Percentiles rank a stretch among this genome's conserved stretches.
These are phyloP conservation scores for Lycocorax pyrrhopterus DNA, from an alignment of 2,113 vertebrate genomes.

Conservation along the genomic window DNA sequence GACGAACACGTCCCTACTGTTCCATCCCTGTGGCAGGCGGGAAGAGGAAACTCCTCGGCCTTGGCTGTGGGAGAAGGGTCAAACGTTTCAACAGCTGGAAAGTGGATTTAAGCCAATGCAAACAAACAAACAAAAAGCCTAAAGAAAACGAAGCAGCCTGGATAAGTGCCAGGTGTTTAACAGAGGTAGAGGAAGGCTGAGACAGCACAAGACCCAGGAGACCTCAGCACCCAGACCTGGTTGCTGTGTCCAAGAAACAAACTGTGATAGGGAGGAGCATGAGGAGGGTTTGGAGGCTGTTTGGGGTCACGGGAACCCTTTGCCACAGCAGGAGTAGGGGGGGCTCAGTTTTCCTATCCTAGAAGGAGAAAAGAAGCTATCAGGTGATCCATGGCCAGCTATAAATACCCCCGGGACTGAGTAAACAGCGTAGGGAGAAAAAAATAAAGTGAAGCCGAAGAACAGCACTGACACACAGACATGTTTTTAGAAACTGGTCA, in stretches of 20 bases:
- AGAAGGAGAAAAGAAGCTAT: constrained; percentile 12
- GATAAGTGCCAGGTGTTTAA: rapidly evolving
- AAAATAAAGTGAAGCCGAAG: background rate
- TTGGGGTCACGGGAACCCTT: background rate
- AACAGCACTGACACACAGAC: background rate
- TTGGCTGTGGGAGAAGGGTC: background rate
- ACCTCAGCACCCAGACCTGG: background rate
- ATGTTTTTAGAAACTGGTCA: background rate
- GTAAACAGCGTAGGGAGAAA: constrained; percentile 22
- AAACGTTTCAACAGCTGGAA: background rate
- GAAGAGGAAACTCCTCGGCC: background rate
- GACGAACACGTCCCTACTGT: rapidly evolving
- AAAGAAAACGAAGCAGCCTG: background rate
- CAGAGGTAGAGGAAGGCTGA: background rate
- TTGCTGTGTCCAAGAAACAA: background rate
- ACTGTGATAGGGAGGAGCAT: background rate
- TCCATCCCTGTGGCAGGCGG: background rate
- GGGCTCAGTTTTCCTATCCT: background rate
- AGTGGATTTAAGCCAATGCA: background rate
- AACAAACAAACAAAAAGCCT: background rate
- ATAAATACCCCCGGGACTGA: constrained; percentile 18
- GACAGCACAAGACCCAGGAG: background rate
- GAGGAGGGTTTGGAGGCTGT: background rate
- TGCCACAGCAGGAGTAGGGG: rapidly evolving
- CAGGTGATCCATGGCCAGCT: background rate